Evolutionary conservation across 2,888 invertebrate genomes (phyloP).

Genomic region (Palloptera scutellata): DNA sequence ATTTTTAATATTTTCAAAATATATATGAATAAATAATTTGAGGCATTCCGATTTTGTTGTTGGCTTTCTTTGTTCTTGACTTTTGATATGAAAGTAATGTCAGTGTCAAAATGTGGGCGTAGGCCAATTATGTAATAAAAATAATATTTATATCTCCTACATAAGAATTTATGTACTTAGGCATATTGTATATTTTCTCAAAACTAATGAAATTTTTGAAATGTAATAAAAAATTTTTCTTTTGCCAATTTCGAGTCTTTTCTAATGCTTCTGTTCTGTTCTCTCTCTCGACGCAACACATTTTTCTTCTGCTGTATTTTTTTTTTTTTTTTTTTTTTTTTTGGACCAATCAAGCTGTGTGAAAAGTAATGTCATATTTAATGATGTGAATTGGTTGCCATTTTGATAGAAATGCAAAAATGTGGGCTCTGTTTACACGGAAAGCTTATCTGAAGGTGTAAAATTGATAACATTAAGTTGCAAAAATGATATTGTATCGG

Average conservation of each 20-base stretch:
- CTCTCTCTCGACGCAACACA: constrained; percentile 2
- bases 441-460: no score
- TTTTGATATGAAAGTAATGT: constrained; percentile 42
- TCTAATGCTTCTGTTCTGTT: background rate
- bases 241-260: no score
- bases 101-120: constrained; percentile 54
- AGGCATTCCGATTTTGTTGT: background rate
- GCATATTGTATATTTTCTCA: background rate
- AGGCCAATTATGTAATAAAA: constrained; percentile 28
- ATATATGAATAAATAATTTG: constrained; percentile 4
- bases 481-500: no score
- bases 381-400: no score
- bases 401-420: no score
- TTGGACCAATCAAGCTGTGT: no score
- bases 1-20: constrained; percentile 3
- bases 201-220: no score
- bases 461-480: no score
- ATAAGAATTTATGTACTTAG: background rate
- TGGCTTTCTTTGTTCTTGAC: constrained; percentile 19
- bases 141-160: background rate
- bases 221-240: no score
- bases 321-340: constrained; percentile 12
- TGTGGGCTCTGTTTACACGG: no score
- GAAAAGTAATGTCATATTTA: no score
- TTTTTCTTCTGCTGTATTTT: background rate